These are phyloP conservation scores for Sphenopsis melanotis DNA, from an alignment of 2,797 vertebrate species.

Conservation along the genomic window DNA sequence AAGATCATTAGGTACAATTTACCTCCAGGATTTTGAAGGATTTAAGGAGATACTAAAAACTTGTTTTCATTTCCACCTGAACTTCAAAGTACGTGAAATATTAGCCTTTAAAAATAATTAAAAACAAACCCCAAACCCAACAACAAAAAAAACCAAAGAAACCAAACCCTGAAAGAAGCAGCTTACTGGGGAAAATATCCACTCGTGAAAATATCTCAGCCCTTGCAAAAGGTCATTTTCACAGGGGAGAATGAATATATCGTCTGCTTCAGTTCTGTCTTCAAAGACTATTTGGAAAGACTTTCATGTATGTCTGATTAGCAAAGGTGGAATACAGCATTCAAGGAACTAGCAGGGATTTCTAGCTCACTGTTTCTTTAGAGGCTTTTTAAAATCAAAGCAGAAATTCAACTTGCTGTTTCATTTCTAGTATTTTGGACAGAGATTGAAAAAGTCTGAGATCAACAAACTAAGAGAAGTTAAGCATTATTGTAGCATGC, in stretches of 20 bases:
- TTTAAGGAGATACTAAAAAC: neutral
- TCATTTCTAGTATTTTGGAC: neutral
- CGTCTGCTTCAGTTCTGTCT: neutral
- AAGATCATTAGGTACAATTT: neutral
- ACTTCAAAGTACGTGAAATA: neutral
- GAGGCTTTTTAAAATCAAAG: neutral
- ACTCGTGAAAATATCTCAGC: neutral
- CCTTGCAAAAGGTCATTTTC: neutral
- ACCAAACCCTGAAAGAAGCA: neutral
- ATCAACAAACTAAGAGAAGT: neutral
- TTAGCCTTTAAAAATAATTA: neutral
- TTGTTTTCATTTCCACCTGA: neutral
- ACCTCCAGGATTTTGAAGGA: neutral
- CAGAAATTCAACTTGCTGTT: neutral
- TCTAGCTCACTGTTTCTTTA: neutral
- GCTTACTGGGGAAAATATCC: neutral
- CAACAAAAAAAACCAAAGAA: neutral
- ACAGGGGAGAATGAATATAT: neutral
- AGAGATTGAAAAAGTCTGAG: neutral
- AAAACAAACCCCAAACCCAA: neutral
- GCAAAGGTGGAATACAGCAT: neutral
- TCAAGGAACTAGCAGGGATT: neutral
- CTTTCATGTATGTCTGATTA: slow-evolving; percentile 36
- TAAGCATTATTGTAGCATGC: neutral
- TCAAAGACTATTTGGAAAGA: slow-evolving; percentile 26